Evolutionary conservation across 2,113 vertebrate genomes (phyloP).

Genomic region (Petroica traversi): DNA sequence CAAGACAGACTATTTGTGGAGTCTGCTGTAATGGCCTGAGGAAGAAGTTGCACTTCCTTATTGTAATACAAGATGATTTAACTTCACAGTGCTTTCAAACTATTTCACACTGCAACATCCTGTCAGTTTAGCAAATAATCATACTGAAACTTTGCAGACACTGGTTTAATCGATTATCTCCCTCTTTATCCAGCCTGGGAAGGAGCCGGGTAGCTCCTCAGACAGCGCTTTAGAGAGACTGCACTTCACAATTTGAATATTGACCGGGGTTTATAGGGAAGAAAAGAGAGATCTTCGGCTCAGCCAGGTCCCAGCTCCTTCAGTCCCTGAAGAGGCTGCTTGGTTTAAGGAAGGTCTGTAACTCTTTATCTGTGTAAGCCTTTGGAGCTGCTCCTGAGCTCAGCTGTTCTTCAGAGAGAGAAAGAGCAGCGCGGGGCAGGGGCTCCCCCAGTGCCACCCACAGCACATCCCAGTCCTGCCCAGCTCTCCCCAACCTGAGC

Average conservation of each 20-base stretch:
- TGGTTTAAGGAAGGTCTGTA: background rate
- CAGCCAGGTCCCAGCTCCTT: background rate
- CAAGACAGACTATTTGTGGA: background rate
- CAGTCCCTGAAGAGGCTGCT: background rate
- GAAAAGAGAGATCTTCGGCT: background rate
- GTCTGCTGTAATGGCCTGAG: background rate
- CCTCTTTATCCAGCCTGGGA: background rate
- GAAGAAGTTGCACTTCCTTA: conserved; percentile 37
- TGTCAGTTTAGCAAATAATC: background rate
- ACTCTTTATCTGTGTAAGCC: background rate
- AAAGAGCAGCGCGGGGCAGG: background rate
- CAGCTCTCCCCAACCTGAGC: background rate
- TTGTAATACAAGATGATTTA: background rate
- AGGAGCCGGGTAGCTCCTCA: fast-evolving
- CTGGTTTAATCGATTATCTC: background rate
- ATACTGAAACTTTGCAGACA: background rate
- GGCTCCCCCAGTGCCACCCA: background rate
- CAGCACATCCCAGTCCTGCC: background rate
- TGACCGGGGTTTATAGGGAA: background rate
- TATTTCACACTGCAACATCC: conserved; percentile 26
- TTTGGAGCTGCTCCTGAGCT: background rate
- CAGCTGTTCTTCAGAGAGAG: background rate
- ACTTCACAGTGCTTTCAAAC: background rate
- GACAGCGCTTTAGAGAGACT: fast-evolving
- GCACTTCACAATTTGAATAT: background rate